These are phyloP conservation scores for Arothron firmamentum DNA, from an alignment of 2,113 vertebrate genomes.

Conservation along the genomic window DNA sequence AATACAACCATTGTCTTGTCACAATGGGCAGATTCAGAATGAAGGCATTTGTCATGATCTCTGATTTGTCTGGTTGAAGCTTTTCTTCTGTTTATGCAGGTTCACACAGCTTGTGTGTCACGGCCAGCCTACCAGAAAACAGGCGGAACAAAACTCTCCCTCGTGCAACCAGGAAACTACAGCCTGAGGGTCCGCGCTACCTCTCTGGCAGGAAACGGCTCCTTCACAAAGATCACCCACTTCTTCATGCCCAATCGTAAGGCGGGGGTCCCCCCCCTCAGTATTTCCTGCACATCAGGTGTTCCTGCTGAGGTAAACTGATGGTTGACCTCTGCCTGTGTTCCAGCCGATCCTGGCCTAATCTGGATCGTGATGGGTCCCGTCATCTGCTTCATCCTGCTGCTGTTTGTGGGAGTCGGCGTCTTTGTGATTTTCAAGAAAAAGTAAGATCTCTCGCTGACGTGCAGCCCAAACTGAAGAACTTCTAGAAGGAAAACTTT, in stretches of 20 bases:
- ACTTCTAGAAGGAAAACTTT: neutral
- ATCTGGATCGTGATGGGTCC: slow-evolving; percentile 86
- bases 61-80: neutral
- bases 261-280: slow-evolving; percentile 26
- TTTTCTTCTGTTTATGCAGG: slow-evolving; percentile 58
- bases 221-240: slow-evolving; percentile 85
- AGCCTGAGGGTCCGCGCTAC: slow-evolving; percentile 88
- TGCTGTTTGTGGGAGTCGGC: slow-evolving; percentile 77
- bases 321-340: slow-evolving; percentile 30
- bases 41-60: neutral
- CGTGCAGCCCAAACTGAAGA: neutral
- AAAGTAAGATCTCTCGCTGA: slow-evolving; percentile 72
- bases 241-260: slow-evolving; percentile 90
- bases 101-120: slow-evolving; percentile 83
- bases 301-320: slow-evolving; percentile 1
- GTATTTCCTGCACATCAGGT: neutral
- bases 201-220: slow-evolving; percentile 91
- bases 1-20: neutral
- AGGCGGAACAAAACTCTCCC: slow-evolving; percentile 79
- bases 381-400: slow-evolving; percentile 81
- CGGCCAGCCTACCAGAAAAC: slow-evolving; percentile 78
- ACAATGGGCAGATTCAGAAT: too few relatives aligned
- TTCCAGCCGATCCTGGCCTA: slow-evolving; percentile 78
- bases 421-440: slow-evolving; percentile 85
- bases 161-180: slow-evolving; percentile 90